Base-by-base conservation (phyloP, 2,113 vertebrate species). In the Sturnira hondurensis region DNA sequence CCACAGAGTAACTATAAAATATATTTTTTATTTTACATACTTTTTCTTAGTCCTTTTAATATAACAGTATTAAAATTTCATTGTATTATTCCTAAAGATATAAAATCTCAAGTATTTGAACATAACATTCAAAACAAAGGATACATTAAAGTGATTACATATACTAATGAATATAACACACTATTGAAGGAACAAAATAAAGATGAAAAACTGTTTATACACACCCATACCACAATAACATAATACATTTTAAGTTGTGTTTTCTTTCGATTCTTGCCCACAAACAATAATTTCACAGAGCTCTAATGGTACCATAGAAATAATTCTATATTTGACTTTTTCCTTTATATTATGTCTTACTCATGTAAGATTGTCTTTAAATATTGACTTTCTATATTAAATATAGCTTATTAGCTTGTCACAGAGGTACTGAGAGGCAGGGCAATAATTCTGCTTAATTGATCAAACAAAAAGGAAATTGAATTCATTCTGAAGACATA, bases 311-410 rank as follows among this genome's bases (percentile, higher is more conserved):
- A 88, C 4, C 15, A 68, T 10, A 89, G 50, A 70, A 70, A 38
- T 86, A 87, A 71, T 77, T 54, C 8, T 67, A 41, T 89, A 80
- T 73, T 86, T 95, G 47, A 70, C 67, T 38, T 47, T 91, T 74
- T 54, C 38, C n/a, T 95, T 91, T 47, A 54, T 67, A 41, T 7
- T 56, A 38, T 45, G 3, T n/a, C 33, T 68, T 85, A 71, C 26
- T 85, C 20, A 43, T 73, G 9, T 74, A 17, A 47, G 3, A 63
- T 20, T 81, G 5, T 16, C 13, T 82, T 84, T 86, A 85, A 95
- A 33, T 89, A 91, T 85, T 96, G 50, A 88, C 50, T 87, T 63
- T 81, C 43, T 36, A 31, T 84, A 45, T 91, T 68, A 95, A 84
- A 61, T 74, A 71, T 87, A 84, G 8, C 28, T 71, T 74, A 71